Conservation (phyloP, 1,140 invertebrate genomes). For the Drosophila pseudoobscura region DNA sequence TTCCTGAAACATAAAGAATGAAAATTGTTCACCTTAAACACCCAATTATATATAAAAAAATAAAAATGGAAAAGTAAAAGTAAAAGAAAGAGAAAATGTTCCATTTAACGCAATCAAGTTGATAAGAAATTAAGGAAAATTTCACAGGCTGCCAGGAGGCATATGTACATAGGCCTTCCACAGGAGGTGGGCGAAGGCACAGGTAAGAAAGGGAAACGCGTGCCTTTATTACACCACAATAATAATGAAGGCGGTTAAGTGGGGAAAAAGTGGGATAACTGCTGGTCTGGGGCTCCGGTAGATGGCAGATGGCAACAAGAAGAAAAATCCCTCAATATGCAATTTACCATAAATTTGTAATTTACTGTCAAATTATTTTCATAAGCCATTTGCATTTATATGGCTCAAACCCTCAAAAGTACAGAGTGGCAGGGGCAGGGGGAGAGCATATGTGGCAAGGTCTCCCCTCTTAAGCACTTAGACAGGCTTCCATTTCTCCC, state of each 20-base stretch:
- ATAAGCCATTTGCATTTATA: constrained; percentile 81
- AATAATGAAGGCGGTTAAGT: constrained; percentile 49
- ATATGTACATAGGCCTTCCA: constrained; percentile 6
- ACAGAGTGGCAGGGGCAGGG: not conserved
- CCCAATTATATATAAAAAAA: constrained; percentile 65
- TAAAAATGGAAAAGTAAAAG: constrained; percentile 12
- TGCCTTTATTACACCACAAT: constrained; percentile 50
- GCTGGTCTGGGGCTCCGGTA: constrained; percentile 19
- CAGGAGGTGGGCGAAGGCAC: not conserved
- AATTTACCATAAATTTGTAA: constrained; percentile 82
- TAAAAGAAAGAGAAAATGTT: constrained; percentile 49
- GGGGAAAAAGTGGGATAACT: constrained; percentile 10
- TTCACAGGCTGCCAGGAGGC: constrained; percentile 45
- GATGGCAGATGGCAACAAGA: constrained; percentile 38
- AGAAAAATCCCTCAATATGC: constrained; percentile 79
- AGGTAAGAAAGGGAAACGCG: constrained; percentile 23
- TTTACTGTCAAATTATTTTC: constrained; percentile 80
- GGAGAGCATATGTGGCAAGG: constrained; percentile 25
- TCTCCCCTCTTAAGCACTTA: constrained; percentile 26
- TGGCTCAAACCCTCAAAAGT: constrained; percentile 27
- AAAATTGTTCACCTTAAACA: constrained; percentile 71
- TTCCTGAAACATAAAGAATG: constrained; percentile 58
- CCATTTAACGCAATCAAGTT: constrained; percentile 74
- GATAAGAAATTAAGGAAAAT: constrained; percentile 61
- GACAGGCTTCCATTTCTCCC: constrained; percentile 37